Base-by-base conservation (phyloP, 35 echinoderm and acorn worm genomes). In the Anneissia japonica region DNA sequence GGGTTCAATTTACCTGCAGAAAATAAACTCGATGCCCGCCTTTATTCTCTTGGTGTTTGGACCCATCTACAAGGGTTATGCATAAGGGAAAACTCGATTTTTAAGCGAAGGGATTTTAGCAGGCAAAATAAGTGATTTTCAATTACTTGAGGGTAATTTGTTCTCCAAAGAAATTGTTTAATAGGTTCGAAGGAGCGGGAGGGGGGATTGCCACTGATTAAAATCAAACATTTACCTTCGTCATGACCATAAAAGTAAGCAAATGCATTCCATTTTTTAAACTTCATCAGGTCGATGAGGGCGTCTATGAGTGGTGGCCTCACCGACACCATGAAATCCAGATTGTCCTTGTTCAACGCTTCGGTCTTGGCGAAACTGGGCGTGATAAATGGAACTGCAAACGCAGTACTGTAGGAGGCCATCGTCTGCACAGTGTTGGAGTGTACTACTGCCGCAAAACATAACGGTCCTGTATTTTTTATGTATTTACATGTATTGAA, bases 181-280 rank as follows among this genome's bases (percentile, higher is more conserved):
- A n/a, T n/a, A n/a, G n/a, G n/a, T n/a, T n/a, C n/a, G n/a, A n/a
- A n/a, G n/a, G n/a, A n/a, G n/a, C n/a, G n/a, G n/a, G n/a, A n/a
- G n/a, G n/a, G n/a, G n/a, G n/a, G n/a, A n/a, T n/a, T n/a, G n/a
- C n/a, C n/a, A n/a, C n/a, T n/a, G n/a, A n/a, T n/a, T n/a, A n/a
- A n/a, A n/a, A n/a, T n/a, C n/a, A n/a, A n/a, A n/a, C n/a, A n/a
- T 31, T 39, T 79, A 98, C 95, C 95, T 91, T 89, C 88, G 26
- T 80, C 38, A 73, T 84, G 38, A 34, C 87, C 81, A 73, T 94
- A 98, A 34, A 98, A 84, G 77, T 91, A 98, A 4, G 85, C 89
- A 77, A 98, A 98, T 36, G 72, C 76, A 17, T 88, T 79, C 95
- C 95, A 98, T 76, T 88, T 75, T 29, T 81, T 82, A 75, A 82